A percentile compares a stretch with the other conserved stretches of the same genome.
Evolutionary conservation across 2,113 vertebrate genomes (phyloP).

Genomic region (Corynorhinus townsendii): DNA sequence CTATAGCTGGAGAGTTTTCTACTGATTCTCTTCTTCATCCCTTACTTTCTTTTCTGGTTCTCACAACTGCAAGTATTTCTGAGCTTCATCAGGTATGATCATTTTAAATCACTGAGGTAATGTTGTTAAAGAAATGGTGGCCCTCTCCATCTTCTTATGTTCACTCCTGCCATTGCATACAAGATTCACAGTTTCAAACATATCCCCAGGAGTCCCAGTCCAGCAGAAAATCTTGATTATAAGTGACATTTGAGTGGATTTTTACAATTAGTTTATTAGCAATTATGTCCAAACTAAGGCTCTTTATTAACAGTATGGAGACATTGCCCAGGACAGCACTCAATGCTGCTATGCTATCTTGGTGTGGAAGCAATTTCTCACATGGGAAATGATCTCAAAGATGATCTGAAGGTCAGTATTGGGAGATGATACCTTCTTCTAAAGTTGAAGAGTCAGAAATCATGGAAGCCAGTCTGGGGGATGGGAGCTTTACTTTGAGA

Average conservation of each 20-base stretch:
- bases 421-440: neutral
- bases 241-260: conserved; percentile 88
- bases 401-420: conserved; percentile 53
- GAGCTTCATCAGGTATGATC: conserved; percentile 75
- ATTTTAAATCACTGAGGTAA: conserved; percentile 78
- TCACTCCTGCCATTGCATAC: conserved; percentile 78
- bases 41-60: conserved; percentile 71
- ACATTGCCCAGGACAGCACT: conserved; percentile 72
- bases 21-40: conserved; percentile 68
- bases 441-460: neutral
- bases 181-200: conserved; percentile 81
- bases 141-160: conserved; percentile 77
- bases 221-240: conserved; percentile 86
- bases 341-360: conserved; percentile 76
- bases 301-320: conserved; percentile 85
- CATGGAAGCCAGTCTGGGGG: neutral
- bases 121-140: conserved; percentile 65
- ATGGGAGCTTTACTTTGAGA: neutral
- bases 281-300: conserved; percentile 84
- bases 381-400: conserved; percentile 61
- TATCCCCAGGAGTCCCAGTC: conserved; percentile 84
- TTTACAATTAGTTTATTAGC: conserved; percentile 88
- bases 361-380: conserved; percentile 71
- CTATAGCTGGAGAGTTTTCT: conserved; percentile 73
- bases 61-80: conserved; percentile 76